phyloP scores from a whole-genome alignment of 1,140 invertebrate genomes.

The Aphis craccivora region DNA sequence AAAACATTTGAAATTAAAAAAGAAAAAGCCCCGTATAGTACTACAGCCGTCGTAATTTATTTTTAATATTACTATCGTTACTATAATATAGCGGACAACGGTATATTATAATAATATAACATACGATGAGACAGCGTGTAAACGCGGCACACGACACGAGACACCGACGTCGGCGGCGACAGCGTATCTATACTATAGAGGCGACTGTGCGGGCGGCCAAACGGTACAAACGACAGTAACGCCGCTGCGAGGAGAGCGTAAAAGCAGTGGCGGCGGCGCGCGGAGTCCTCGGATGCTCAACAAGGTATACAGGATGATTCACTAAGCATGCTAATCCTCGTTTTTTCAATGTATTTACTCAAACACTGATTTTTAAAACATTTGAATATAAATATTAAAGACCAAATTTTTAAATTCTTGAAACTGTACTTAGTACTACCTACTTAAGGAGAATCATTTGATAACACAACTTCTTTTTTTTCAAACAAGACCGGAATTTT shows the following conservation, averaged over 20 bases:
- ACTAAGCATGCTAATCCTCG: no score
- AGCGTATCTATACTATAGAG: background rate
- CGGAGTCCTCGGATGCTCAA: background rate
- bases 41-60: background rate
- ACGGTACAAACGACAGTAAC: conserved; percentile 29
- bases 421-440: no score
- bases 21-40: background rate
- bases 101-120: background rate
- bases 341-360: no score
- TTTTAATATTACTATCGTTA: background rate
- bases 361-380: no score
- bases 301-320: background rate
- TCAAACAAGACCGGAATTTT: no score
- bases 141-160: conserved; percentile 3
- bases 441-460: no score
- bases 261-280: background rate
- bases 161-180: conserved; percentile 8
- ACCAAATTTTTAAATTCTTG: no score
- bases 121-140: background rate
- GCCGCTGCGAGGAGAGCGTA: conserved; percentile 8
- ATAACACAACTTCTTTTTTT: no score
- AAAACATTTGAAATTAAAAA: background rate
- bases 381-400: no score
- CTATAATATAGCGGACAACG: background rate
- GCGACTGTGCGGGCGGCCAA: conserved; percentile 3